Evolutionary conservation across 2,113 vertebrate species (phyloP).

Genomic region (Brevimyrus niger): DNA sequence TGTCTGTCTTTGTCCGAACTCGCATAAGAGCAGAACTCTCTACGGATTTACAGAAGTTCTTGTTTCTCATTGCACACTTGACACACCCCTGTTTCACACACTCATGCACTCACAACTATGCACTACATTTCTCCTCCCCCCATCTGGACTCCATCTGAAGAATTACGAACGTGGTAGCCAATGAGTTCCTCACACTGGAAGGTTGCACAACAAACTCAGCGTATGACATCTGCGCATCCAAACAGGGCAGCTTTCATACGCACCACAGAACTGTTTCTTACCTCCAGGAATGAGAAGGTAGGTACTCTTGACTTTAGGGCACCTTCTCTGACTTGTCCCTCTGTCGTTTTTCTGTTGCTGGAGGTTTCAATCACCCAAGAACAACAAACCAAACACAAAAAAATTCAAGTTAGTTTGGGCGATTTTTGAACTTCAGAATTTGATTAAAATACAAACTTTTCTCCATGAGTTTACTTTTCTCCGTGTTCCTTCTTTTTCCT

Average conservation of each 20-base stretch:
- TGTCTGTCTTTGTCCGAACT: not conserved
- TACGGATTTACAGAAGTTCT: not conserved
- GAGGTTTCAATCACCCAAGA: not conserved
- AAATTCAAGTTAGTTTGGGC: not conserved
- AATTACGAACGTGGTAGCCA: not conserved
- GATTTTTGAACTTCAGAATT: not conserved
- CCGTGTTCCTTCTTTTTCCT: not conserved
- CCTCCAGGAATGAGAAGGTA: not conserved
- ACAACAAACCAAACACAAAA: not conserved
- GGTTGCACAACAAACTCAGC: not conserved
- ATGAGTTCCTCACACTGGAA: not conserved
- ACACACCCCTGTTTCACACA: not conserved
- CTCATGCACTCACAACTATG: not conserved
- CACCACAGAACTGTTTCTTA: not conserved
- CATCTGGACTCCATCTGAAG: not conserved
- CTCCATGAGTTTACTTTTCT: not conserved
- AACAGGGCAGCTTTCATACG: not conserved
- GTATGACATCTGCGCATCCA: not conserved
- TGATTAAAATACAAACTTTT: not conserved
- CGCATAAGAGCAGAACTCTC: not conserved
- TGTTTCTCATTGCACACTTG: not conserved
- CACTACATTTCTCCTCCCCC: not conserved
- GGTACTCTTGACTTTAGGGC: not conserved
- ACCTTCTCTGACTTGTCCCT: not conserved
- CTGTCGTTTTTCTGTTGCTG: not conserved